Evolutionary conservation across 2,888 invertebrate genomes (phyloP).

Genomic region (Hofmannophila pseudospretella): DNA sequence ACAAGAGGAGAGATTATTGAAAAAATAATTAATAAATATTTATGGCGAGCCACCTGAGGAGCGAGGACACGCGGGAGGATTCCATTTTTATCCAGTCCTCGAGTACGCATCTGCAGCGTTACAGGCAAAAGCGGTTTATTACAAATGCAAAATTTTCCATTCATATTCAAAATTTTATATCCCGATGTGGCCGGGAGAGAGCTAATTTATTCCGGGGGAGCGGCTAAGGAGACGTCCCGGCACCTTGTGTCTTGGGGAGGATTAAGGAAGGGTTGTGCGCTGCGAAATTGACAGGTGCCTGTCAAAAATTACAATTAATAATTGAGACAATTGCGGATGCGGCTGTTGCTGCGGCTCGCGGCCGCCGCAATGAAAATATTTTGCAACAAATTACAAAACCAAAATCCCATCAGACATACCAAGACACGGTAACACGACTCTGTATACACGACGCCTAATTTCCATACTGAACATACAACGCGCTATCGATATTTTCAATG

Average conservation of each 20-base stretch:
- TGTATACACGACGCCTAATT: no score
- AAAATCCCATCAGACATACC: no score
- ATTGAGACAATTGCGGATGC: slow-evolving; percentile 63
- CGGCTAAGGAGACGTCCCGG: slow-evolving; percentile 64
- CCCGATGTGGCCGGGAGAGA: slow-evolving; percentile 82
- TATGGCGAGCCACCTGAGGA: slow-evolving; percentile 75
- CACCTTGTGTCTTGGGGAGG: slow-evolving; percentile 71
- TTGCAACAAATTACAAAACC: neutral
- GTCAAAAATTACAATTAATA: slow-evolving; percentile 78
- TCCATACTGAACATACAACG: no score
- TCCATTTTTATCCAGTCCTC: slow-evolving; percentile 66
- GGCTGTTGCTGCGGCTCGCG: slow-evolving; percentile 17
- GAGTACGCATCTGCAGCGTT: slow-evolving; percentile 67
- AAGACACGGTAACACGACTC: no score
- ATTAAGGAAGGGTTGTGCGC: slow-evolving; percentile 72
- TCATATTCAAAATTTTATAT: slow-evolving; percentile 95
- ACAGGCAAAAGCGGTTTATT: slow-evolving; percentile 83
- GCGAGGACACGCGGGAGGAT: slow-evolving; percentile 42
- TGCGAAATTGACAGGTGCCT: slow-evolving; percentile 76
- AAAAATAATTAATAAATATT: slow-evolving; percentile 79
- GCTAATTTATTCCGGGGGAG: slow-evolving; percentile 86
- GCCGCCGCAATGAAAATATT: neutral
- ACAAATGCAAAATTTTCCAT: slow-evolving; percentile 92
- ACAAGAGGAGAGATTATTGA: slow-evolving; percentile 74
- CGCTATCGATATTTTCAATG: no score